Base-by-base conservation (phyloP, 1,140 invertebrate genomes). In the Bombus difficillimus region DNA sequence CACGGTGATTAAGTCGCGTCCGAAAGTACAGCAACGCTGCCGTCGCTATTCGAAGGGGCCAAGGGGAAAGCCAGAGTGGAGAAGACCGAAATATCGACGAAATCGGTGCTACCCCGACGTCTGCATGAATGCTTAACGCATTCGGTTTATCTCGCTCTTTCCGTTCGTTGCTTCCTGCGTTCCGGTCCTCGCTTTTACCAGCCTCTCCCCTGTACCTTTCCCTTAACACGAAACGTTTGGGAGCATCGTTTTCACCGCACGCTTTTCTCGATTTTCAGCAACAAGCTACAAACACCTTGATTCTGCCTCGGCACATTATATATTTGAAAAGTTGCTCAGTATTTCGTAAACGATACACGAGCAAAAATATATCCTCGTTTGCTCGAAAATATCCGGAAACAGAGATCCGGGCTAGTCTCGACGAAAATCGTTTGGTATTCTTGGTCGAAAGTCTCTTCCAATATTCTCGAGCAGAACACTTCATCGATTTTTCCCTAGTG, bases 1-100 rank as follows among this genome's bases (percentile, higher is more conserved):
- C 78, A 89, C 80, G 88, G 88, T 89, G 88, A 89, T 89, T 89
- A 89, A 89, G 88, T 88, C 88, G 72, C 88, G 88, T 89, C 88
- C 88, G 88, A 89, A 89, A 89, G 88, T 89, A 89, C 83, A 89
- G 88, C 83, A 87, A 74, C 83, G 88, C 62, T 81, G 76, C 76
- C 87, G 82, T 59, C 57, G 76, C 83, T 75, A 81, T 89, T 88
- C 73, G 32, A 80, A 69, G 69, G 53, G 85, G n/a, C 82, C 62
- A 64, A 43, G 75, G 82, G 80, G 82, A 34, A 69, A 76, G 64
- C 43, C 43, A 62, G 75, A 87, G 84, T 57, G 74, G 86, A 81
- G 86, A 88, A 87, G 86, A 89, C 87, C 84, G 89, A 90, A 90
- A 90, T 90, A 90, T 90, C 89, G 89, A 90, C 81, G 80, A 85